Percentiles rank a stretch among this genome's conserved stretches.
phyloP scores from a whole-genome alignment of 2,888 invertebrate genomes.

The Acanthosepion lycidas region DNA sequence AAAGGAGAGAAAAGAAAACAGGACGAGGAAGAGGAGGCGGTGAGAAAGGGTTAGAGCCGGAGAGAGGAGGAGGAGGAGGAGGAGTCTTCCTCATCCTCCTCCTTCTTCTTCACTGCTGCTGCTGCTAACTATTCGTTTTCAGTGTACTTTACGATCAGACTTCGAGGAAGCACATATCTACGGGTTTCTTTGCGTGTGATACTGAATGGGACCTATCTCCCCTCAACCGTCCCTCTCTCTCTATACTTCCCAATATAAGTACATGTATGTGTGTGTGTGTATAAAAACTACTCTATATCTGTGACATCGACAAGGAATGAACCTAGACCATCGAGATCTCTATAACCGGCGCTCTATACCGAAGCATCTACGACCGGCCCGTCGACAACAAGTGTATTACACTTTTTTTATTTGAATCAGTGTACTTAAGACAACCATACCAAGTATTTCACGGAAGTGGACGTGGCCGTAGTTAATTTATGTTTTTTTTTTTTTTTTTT shows the following conservation, averaged over 20 bases:
- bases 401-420: no score
- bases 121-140: neutral
- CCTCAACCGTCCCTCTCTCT: neutral
- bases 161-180: neutral
- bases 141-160: conserved; percentile 21
- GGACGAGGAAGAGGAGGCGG: neutral
- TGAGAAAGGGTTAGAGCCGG: neutral
- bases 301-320: no score
- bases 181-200: neutral
- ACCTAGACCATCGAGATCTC: no score
- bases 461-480: no score
- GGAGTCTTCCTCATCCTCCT: neutral
- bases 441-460: no score
- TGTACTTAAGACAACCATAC: no score
- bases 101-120: neutral
- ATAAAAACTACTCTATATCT: no score
- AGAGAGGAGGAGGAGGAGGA: neutral
- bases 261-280: no score
- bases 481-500: no score
- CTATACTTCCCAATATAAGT: neutral
- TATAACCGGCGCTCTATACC: no score
- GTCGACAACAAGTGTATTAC: no score
- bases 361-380: no score
- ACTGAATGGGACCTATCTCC: neutral
- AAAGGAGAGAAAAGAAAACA: neutral